These are phyloP conservation scores for Bufo gargarizans DNA, from an alignment of 2,113 vertebrate species.

Conservation along the genomic window DNA sequence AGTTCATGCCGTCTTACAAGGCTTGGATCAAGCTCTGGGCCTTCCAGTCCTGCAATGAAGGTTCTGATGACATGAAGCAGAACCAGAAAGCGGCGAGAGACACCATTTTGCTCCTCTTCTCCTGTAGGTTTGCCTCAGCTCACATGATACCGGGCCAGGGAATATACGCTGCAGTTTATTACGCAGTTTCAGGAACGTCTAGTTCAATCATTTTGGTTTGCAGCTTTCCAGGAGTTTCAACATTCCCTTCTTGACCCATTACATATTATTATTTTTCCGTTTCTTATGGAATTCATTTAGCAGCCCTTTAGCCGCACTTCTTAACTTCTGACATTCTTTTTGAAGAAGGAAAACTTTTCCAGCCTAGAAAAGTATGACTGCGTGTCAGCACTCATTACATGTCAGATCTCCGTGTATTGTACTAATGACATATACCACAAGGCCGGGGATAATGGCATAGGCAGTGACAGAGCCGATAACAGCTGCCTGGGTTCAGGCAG, in stretches of 20 bases:
- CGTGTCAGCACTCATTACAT: slow-evolving; percentile 14
- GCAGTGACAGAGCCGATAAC: neutral
- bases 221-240: neutral
- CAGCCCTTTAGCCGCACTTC: neutral
- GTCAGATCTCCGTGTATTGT: neutral
- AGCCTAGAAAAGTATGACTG: neutral
- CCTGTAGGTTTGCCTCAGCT: neutral
- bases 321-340: slow-evolving; percentile 22
- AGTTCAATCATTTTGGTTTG: neutral
- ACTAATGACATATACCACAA: neutral
- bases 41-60: no score
- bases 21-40: no score
- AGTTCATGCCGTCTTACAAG: no score
- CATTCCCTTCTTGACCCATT: neutral
- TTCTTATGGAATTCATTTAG: neutral
- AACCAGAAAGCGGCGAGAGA: neutral
- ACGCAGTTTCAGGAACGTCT: neutral
- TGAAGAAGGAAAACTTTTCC: slow-evolving; percentile 14
- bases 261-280: neutral
- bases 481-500: neutral
- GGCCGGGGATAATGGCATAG: neutral
- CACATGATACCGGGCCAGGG: neutral
- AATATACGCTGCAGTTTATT: neutral
- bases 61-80: neutral
- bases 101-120: neutral